Conservation (phyloP, 2,888 invertebrate species). For the Himalopsyche anomala region DNA sequence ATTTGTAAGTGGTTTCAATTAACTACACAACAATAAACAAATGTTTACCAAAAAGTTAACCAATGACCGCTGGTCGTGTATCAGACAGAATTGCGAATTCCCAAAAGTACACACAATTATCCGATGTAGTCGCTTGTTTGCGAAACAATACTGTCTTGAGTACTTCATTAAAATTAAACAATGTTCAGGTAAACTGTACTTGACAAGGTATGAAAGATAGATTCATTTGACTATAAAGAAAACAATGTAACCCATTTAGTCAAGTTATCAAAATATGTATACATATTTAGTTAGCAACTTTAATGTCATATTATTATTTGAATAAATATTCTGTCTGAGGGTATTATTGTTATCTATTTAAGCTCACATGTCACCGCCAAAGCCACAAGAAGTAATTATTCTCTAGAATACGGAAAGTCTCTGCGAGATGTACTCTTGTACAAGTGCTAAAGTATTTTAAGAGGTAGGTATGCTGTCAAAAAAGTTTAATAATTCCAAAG, state of each 20-base stretch:
- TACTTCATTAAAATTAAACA: conserved; percentile 19
- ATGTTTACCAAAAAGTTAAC: conserved; percentile 12
- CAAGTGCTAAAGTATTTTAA: not conserved
- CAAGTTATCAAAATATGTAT: not conserved
- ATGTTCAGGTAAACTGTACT: not conserved
- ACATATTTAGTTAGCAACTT: not conserved
- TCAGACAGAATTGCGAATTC: conserved; percentile 33
- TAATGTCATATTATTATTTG: conserved; percentile 17
- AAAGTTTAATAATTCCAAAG: conserved; percentile 32
- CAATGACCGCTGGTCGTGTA: not conserved
- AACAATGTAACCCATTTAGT: conserved; percentile 1
- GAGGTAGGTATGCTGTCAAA: conserved; percentile 17
- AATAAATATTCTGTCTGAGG: not conserved
- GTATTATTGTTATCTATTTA: not conserved
- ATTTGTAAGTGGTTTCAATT: conserved; percentile 27
- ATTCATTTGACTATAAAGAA: conserved; percentile 18
- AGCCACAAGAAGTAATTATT: conserved; percentile 11
- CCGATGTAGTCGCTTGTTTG: not conserved
- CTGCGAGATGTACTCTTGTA: not conserved
- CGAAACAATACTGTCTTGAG: conserved; percentile 26
- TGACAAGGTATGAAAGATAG: conserved; percentile 35
- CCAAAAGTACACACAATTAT: conserved; percentile 35
- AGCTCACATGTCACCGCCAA: not conserved
- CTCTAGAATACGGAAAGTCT: not conserved
- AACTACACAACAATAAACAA: conserved; percentile 3